Base-by-base conservation (phyloP, 2,113 vertebrate genomes). In the Oreotragus oreotragus region DNA sequence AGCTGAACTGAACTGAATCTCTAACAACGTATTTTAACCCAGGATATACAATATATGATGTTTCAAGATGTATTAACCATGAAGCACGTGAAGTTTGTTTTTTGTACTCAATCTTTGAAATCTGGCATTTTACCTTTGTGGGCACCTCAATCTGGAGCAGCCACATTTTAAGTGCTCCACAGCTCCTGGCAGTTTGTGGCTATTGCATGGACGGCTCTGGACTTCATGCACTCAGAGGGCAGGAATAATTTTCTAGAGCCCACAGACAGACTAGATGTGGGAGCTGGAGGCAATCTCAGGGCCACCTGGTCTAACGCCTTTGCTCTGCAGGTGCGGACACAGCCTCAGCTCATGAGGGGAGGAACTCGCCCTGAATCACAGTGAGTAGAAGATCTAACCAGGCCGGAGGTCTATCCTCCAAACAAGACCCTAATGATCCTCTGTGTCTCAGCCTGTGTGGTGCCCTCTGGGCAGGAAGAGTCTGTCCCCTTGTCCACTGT, bases 21-120 rank as follows among this genome's bases (percentile, higher is more conserved):
- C 39, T 49, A 86, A 70, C 16, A 14, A n/a, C 55, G 47, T 66
- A 70, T 84, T 90, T 91, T 58, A 95, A 88, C 13, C 10, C 51
- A 76, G 3, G 53, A 25, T 55, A 23, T 55, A 25, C 27, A 45
- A 83, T 49, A 87, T 84, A 49, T 19, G 47, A 84, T 51, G 79
- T 51, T 94, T 94, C 6, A 28, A 88, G 27, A 88, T 7, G 2
- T 55, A 51, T 57, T 60, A 58, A 43, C 76, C 79, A 70, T 9
- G 30, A 85, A 2, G 13, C 27, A 27, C 13, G 14, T 70, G 23
- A n/a, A 7, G 23, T 28, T 30, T 33, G 39, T 5, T 39, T 47
- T 60, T 15, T 83, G 43, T 33, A 33, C 21, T 36, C 28, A 43
- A 4, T 47, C 64, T 73, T 79, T 13, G 13, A 66, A 87, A 87